These are phyloP conservation scores for Psittacus erithacus DNA, from an alignment of 2,113 vertebrate genomes.

Conservation along the genomic window DNA sequence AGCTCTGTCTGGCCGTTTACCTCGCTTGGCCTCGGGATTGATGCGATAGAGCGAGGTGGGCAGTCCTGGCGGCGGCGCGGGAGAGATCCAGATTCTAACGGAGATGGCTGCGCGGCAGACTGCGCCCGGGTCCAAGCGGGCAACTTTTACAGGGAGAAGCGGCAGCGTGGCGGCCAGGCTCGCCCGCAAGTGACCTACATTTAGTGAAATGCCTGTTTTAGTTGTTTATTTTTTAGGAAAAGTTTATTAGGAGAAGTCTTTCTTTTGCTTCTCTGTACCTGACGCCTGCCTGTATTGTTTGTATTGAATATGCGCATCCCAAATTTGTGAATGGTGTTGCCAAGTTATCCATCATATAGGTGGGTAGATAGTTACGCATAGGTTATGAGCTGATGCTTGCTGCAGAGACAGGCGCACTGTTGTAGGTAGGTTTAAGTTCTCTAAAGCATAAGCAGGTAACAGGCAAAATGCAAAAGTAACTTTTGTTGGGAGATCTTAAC, in stretches of 20 bases:
- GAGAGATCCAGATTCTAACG: background rate
- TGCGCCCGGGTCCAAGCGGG: background rate
- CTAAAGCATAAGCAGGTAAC: conserved; percentile 34
- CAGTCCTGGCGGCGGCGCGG: background rate
- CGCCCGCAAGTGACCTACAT: background rate
- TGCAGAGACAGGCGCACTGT: background rate
- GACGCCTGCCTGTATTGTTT: background rate
- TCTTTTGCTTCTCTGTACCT: background rate
- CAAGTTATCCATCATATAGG: background rate
- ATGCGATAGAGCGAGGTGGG: background rate
- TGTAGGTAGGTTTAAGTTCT: background rate
- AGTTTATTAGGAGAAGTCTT: background rate
- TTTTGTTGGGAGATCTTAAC: background rate
- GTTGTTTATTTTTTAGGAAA: background rate
- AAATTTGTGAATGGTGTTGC: background rate
- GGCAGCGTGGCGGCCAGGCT: background rate
- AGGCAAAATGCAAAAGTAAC: background rate
- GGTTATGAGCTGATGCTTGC: background rate
- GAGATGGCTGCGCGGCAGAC: background rate
- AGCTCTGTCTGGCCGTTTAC: background rate
- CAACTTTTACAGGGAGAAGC: background rate
- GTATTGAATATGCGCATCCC: background rate
- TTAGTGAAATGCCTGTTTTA: background rate
- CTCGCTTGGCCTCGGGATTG: too few relatives aligned
- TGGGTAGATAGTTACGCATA: background rate